Percentiles rank a stretch among this genome's conserved stretches.
Evolutionary conservation across 2,888 invertebrate species (phyloP).

Genomic region (Chesias legatella): DNA sequence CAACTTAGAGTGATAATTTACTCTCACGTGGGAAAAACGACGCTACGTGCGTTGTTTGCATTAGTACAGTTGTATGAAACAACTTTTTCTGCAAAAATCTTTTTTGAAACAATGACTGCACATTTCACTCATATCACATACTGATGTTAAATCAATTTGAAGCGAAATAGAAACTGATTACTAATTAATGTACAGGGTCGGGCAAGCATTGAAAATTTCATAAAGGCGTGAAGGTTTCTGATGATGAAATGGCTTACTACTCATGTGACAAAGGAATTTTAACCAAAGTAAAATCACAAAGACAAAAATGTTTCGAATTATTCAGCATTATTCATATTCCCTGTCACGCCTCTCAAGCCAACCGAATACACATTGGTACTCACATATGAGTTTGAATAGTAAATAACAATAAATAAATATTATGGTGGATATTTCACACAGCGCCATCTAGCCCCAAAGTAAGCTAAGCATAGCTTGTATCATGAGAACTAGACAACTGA

Average conservation of each 20-base stretch:
- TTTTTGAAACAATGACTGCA: conserved; percentile 18
- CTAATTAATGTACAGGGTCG: background rate
- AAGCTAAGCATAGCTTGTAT: no score
- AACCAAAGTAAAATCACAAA: conserved; percentile 9
- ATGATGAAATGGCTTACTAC: background rate
- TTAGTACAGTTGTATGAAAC: conserved; percentile 10
- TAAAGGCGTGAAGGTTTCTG: conserved; percentile 21
- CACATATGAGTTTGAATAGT: no score
- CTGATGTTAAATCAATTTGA: conserved; percentile 7
- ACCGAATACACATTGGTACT: no score
- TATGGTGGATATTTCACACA: no score
- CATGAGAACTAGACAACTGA: no score
- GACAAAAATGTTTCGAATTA: conserved; percentile 1
- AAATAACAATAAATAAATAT: no score
- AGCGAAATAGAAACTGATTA: conserved; percentile 12
- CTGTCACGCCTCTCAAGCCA: background rate
- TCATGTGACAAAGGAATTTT: conserved; percentile 6
- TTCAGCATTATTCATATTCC: conserved; percentile 1
- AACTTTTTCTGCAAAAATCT: conserved; percentile 19
- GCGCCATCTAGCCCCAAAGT: no score
- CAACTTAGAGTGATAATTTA: conserved; percentile 55
- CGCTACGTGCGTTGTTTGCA: conserved; percentile 61
- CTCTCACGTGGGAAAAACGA: conserved; percentile 53
- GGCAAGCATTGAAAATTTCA: conserved; percentile 2
- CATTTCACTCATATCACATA: conserved; percentile 22